These are phyloP conservation scores for Tachina fera DNA, from an alignment of 2,888 invertebrate genomes.

Conservation along the genomic window DNA sequence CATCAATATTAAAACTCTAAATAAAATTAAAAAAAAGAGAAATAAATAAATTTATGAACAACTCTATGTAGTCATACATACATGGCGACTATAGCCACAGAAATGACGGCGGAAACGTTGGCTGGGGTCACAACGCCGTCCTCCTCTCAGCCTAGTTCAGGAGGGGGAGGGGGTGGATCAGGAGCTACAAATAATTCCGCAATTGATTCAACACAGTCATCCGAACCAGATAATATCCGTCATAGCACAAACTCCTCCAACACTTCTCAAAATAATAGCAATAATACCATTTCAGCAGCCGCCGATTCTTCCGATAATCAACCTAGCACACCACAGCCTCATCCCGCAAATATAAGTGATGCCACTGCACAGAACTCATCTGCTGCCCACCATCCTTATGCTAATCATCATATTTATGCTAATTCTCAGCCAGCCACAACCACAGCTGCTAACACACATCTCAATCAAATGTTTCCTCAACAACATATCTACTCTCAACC, in stretches of 20 bases:
- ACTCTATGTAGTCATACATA: conserved; percentile 75
- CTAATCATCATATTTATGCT: conserved; percentile 51
- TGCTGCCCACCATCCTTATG: conserved; percentile 67
- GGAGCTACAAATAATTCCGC: conserved; percentile 50
- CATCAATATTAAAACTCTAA: background rate
- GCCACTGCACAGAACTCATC: conserved; percentile 76
- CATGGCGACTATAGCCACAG: conserved; percentile 79
- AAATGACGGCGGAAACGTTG: conserved; percentile 80
- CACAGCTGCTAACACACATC: conserved; percentile 81
- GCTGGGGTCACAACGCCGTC: conserved; percentile 53
- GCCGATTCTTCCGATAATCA: conserved; percentile 89
- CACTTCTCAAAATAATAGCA: conserved; percentile 67
- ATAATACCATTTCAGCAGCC: conserved; percentile 86
- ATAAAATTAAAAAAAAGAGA: background rate
- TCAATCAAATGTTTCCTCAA: conserved; percentile 68
- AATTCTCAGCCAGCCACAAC: conserved; percentile 37
- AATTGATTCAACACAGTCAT: conserved; percentile 54
- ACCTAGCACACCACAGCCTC: conserved; percentile 82
- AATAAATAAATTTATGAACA: background rate
- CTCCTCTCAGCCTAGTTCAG: conserved; percentile 36
- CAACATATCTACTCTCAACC: conserved; percentile 72
- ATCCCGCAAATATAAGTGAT: conserved; percentile 52
- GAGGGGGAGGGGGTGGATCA: conserved; percentile 64
- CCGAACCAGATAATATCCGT: conserved; percentile 12
- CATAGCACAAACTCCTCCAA: conserved; percentile 51